Percentiles rank a stretch among this genome's conserved stretches.
These are phyloP conservation scores for Pteropus rufus DNA, from an alignment of 2,797 vertebrate genomes.

Conservation along the genomic window DNA sequence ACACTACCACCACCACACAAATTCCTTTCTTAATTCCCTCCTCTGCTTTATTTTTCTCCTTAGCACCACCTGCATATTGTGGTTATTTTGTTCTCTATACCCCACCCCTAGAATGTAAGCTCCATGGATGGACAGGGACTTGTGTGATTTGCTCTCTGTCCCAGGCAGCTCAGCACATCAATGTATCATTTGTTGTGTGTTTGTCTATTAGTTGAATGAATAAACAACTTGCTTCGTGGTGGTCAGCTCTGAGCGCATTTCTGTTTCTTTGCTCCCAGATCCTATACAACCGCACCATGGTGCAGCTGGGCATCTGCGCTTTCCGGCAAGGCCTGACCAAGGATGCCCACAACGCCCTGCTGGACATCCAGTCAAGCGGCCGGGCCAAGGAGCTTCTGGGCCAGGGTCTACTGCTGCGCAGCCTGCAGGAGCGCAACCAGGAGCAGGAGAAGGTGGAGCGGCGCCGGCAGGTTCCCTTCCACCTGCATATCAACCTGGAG, in stretches of 20 bases:
- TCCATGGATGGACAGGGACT: neutral
- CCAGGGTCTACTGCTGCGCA: conserved; percentile 93
- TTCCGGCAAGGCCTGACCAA: conserved; percentile 95
- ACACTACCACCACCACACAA: neutral
- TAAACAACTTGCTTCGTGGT: neutral
- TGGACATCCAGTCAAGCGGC: conserved; percentile 95
- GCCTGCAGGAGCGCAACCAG: conserved; percentile 95
- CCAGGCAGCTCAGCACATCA: neutral
- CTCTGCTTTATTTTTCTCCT: neutral
- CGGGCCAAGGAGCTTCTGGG: conserved; percentile 94
- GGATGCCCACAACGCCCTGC: conserved; percentile 92
- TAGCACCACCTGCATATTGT: neutral
- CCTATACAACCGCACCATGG: conserved; percentile 96
- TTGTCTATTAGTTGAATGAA: neutral
- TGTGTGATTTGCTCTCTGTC: neutral
- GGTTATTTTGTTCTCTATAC: neutral
- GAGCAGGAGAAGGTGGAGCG: conserved; percentile 97
- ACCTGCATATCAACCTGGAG: conserved; percentile 96
- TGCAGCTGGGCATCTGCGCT: conserved; percentile 94
- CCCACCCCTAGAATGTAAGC: neutral
- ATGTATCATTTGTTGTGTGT: neutral
- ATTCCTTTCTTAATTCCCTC: neutral
- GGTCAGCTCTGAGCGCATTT: neutral
- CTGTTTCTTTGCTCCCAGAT: conserved; percentile 82
- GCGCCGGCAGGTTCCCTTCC: conserved; percentile 93